Base-by-base conservation (phyloP, 2,797 vertebrate species). In the Todus mexicanus region DNA sequence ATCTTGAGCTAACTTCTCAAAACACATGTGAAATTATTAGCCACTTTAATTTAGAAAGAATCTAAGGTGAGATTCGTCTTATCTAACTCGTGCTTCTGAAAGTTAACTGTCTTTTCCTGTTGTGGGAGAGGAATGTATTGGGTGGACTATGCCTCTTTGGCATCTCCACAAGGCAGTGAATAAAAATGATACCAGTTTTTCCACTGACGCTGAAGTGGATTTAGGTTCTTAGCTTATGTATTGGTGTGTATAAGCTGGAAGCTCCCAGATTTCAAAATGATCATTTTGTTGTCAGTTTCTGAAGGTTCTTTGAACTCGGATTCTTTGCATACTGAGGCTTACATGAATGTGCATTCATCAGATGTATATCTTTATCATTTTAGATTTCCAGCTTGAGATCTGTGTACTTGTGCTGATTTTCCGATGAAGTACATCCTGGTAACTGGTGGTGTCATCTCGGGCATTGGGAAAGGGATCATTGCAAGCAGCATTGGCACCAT, bases 341-440 rank as follows among this genome's bases (percentile, higher is more conserved):
- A 7, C 9, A 5, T 33, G 35, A 68, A 57, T 71, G 54, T 38
- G 20, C 3, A 0, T 84, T 92, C 21, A 47, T 50, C 6, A 78
- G 27, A 20, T 37, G n/a, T 27, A 42, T 26, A 4, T 90, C 92
- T 89, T 26, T 59, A 66, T 93, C 43, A 23, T 68, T 97, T 90
- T 40, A 97, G 96, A 60, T 90, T 96, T 68, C 70, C 60, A 27
- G 27, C 53, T 92, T 1, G 2, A 81, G 56, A 37, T 63, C 53
- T 75, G 72, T 47, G 59, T 57, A 18, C 29, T 83, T 59, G 69
- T 35, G 79, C 37, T 91, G 54, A 33, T 88, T 82, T 85, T 54
- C 96, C 94, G n/a, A 98, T 98, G 98, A 98, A 98, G 97, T 98
- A 98, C 93, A 98, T 98, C 76, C 94, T 98, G 79, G 98, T 98